phyloP scores from a whole-genome alignment of 1,140 invertebrate species.

The Diabrotica undecimpunctata region DNA sequence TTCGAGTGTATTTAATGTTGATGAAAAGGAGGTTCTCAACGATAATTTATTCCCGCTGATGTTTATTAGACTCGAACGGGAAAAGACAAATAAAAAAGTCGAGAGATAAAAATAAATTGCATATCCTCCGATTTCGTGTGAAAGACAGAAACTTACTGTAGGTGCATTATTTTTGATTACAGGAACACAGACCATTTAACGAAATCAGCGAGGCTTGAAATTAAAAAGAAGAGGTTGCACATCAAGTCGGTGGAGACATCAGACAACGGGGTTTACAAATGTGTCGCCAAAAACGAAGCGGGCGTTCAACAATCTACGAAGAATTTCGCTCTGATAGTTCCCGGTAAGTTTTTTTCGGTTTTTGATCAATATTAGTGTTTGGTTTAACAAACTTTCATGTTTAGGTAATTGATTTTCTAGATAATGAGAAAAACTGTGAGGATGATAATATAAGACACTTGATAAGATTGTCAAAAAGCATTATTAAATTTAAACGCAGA shows the following conservation, averaged over 20 bases:
- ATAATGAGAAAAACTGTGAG: too few species aligned
- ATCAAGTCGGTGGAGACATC: conserved; percentile 56
- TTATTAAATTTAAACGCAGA: too few species aligned
- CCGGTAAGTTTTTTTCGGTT: conserved; percentile 47
- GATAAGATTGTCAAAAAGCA: too few species aligned
- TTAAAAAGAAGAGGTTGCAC: conserved; percentile 63
- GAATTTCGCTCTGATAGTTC: conserved; percentile 55
- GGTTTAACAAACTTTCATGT: too few species aligned
- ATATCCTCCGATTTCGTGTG: not conserved
- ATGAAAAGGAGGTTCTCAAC: too few species aligned
- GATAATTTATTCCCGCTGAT: too few species aligned
- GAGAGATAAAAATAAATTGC: not conserved
- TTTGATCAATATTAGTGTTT: too few species aligned
- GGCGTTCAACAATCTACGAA: conserved; percentile 56
- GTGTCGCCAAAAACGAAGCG: conserved; percentile 62
- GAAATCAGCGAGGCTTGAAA: conserved; percentile 56
- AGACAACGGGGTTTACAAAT: conserved; percentile 72
- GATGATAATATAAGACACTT: too few species aligned
- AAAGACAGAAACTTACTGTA: conserved; percentile 1
- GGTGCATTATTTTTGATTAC: conserved; percentile 24
- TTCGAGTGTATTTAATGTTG: too few species aligned
- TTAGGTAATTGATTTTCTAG: too few species aligned
- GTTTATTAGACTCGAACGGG: too few species aligned
- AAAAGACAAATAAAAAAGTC: not conserved
- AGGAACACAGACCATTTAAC: conserved; percentile 64